Evolutionary conservation across 2,797 vertebrate species (phyloP).

Genomic region (Nyctibius grandis): DNA sequence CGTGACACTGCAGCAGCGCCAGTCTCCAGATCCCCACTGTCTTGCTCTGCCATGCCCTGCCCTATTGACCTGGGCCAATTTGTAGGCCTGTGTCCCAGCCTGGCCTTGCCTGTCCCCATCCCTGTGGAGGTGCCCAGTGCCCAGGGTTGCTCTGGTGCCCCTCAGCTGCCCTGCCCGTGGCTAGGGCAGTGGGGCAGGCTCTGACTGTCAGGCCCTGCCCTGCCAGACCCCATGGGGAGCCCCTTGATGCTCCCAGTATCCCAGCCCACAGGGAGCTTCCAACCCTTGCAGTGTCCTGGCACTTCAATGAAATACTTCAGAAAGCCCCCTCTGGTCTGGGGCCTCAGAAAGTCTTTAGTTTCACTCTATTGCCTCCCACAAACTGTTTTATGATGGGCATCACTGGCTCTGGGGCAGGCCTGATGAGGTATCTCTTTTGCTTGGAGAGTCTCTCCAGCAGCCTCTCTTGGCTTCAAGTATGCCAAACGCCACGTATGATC

Average conservation of each 20-base stretch:
- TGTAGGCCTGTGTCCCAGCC: too few relatives aligned
- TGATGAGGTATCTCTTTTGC: neutral
- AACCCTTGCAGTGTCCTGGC: neutral
- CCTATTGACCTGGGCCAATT: fast-evolving
- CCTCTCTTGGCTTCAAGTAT: neutral
- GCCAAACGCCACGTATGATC: neutral
- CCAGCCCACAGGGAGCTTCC: neutral
- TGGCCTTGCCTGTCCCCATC: fast-evolving
- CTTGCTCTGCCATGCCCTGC: neutral
- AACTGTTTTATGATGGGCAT: neutral
- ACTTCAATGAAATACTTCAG: neutral
- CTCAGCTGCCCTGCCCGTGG: fast-evolving
- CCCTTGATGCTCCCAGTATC: neutral
- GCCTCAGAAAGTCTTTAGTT: neutral
- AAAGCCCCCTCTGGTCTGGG: fast-evolving
- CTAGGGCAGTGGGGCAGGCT: fast-evolving
- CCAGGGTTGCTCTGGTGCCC: neutral
- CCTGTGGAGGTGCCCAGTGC: fast-evolving
- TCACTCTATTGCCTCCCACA: neutral
- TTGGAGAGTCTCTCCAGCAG: neutral
- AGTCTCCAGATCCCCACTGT: neutral
- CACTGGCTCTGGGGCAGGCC: neutral
- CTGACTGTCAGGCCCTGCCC: neutral
- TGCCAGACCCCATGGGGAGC: fast-evolving
- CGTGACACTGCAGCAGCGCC: fast-evolving